A percentile compares a stretch with the other conserved stretches of the same genome.
Conservation (phyloP, 37 sponge, comb jelly and placozoan genomes). For the Geodia barretti region DNA sequence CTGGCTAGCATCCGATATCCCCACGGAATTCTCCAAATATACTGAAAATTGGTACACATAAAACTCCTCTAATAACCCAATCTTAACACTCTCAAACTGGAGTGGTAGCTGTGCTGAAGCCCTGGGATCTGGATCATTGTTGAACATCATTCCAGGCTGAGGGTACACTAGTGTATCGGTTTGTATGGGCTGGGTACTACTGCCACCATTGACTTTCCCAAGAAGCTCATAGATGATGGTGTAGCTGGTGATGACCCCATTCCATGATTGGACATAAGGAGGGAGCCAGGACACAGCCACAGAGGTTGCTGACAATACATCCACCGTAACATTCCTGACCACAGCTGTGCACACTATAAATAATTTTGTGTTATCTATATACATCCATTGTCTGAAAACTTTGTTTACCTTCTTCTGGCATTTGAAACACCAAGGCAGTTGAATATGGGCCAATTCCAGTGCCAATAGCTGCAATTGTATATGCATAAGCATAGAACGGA, state of each 20-base stretch:
- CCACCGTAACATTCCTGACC: too few relatives aligned
- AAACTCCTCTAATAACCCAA: neutral
- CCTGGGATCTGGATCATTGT: neutral
- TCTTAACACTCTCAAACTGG: neutral
- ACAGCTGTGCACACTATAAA: neutral
- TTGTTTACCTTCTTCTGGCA: neutral
- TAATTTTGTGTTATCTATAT: too few relatives aligned
- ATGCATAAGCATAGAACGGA: conserved; percentile 12
- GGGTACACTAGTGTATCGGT: neutral
- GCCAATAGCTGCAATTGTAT: conserved; percentile 1
- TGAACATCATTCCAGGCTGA: neutral
- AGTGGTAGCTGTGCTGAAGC: conserved; percentile 1
- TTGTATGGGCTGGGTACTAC: neutral
- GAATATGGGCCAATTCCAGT: conserved; percentile 14
- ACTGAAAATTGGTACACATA: conserved; percentile 12
- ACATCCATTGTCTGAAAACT: neutral
- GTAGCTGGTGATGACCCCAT: conserved; percentile 22
- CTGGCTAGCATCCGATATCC: neutral
- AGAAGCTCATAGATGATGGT: conserved; percentile 6
- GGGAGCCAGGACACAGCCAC: conserved; percentile 16
- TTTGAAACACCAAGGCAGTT: neutral
- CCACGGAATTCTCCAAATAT: neutral
- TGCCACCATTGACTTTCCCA: neutral
- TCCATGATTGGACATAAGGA: conserved; percentile 13
- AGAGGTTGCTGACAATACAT: neutral